A percentile compares a stretch with the other conserved stretches of the same genome.
Evolutionary conservation across 1,140 invertebrate species (phyloP).

Genomic region (Gonioctena quinquepunctata): DNA sequence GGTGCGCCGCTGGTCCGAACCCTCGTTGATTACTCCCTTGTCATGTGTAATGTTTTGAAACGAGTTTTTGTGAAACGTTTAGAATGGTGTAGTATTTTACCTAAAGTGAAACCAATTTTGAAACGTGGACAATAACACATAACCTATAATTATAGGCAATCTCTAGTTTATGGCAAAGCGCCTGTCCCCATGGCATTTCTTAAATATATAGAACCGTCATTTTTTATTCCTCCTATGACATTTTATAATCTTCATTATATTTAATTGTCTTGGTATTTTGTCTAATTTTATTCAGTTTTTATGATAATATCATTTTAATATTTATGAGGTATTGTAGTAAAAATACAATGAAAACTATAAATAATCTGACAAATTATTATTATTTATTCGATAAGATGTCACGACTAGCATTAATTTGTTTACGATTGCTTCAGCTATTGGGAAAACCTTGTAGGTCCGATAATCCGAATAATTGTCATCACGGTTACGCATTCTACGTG

Average conservation of each 20-base stretch:
- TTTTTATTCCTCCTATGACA: slow-evolving; percentile 32
- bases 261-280: slow-evolving; percentile 21
- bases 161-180: slow-evolving; percentile 31
- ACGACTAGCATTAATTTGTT: slow-evolving; percentile 14
- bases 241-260: slow-evolving; percentile 30
- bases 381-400: neutral
- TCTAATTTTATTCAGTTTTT: slow-evolving; percentile 22
- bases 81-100: slow-evolving; percentile 23
- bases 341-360: slow-evolving; percentile 9
- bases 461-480: no score
- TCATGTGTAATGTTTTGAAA: slow-evolving; percentile 23
- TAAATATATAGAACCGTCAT: slow-evolving; percentile 29
- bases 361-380: slow-evolving; percentile 14
- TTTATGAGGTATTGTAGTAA: slow-evolving; percentile 16
- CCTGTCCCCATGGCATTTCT: slow-evolving; percentile 30
- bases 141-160: slow-evolving; percentile 37
- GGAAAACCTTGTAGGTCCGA: neutral
- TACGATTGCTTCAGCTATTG: neutral
- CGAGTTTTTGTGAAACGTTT: slow-evolving; percentile 25
- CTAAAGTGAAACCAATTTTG: slow-evolving; percentile 31
- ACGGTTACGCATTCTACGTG: no score
- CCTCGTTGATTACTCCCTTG: slow-evolving; percentile 15
- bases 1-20: slow-evolving; percentile 2
- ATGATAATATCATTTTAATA: slow-evolving; percentile 10
- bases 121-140: slow-evolving; percentile 27